Evolutionary conservation across 2,888 invertebrate species (phyloP).

Genomic region (Cataglyphis albicans): DNA sequence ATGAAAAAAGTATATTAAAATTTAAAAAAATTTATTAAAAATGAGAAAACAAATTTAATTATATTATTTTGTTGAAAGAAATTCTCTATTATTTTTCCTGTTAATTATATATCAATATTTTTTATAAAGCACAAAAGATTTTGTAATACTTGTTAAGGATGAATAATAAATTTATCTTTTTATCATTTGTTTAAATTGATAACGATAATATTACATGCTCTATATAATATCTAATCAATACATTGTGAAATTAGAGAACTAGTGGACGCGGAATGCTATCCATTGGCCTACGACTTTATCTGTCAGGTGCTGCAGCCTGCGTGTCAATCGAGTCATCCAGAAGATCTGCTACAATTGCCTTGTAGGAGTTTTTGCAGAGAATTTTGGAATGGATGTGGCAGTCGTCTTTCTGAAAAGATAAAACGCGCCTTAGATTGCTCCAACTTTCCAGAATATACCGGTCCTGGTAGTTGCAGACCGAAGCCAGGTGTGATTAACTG

Average conservation of each 20-base stretch:
- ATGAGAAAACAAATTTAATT: neutral
- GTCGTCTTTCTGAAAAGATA: conserved; percentile 90
- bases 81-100: neutral
- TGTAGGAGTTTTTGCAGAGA: conserved; percentile 95
- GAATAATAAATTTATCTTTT: neutral
- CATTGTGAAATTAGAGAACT: conserved; percentile 88
- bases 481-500: conserved; percentile 90
- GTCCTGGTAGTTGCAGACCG: conserved; percentile 91
- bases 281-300: conserved; percentile 95
- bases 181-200: conserved; percentile 1
- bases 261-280: conserved; percentile 96
- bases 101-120: neutral
- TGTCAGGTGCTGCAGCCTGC: conserved; percentile 95
- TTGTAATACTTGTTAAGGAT: neutral
- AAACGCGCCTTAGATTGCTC: conserved; percentile 92
- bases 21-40: neutral
- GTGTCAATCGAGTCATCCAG: conserved; percentile 87
- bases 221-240: neutral
- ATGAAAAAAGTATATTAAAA: neutral
- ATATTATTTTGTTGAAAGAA: neutral
- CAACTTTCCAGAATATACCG: conserved; percentile 92
- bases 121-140: conserved; percentile 2
- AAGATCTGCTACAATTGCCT: conserved; percentile 89
- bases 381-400: conserved; percentile 94
- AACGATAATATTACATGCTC: neutral